Evolutionary conservation across 2,797 vertebrate species (phyloP), one percentile per base, ranked within the genome.

Genomic region (Melanotaenia parkinsoni): DNA sequence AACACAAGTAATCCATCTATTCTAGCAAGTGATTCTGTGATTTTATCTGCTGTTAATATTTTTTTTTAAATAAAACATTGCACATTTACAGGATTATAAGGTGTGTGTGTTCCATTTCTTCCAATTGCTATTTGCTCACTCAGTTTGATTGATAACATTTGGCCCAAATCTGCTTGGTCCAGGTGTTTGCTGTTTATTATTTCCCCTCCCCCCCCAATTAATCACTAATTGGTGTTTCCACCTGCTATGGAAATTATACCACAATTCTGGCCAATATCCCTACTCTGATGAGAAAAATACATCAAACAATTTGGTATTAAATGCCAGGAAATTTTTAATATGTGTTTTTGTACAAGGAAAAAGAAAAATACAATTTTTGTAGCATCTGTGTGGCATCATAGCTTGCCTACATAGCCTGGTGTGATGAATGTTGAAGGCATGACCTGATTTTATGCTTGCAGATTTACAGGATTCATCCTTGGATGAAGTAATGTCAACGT

Each of bases 201-300:
- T 86, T 89, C 89, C 84, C 86, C 80, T 79, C 67, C 83, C 78
- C 82, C 86, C 91, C 90, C 88, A 91, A 94, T 95, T 94, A 94
- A 93, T 94, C 93, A 94, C 92, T 94, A 94, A 95, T 94, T 94
- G 91, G 83, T 91, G 88, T 93, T 90, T 94, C 85, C 94, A 95
- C 93, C 93, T 93, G 94, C 92, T 84, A 77, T 43, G 65, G 86
- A 88, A 91, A 93, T 83, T 78, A 82, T 28, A 75, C 76, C 72
- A 82, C 80, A 83, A 87, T 85, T 79, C 79, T 72, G 81, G 79
- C 85, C 88, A 85, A 82, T 78, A 82, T 64, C 67, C 76, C 79
- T 78, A 69, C 68, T 35, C 74, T 70, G 67, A 64, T 57, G 35
- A 16, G 22, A 26, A 62, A 65, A 80, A 81, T 56, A 9, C 38